Percentiles rank a stretch among this genome's conserved stretches.
phyloP scores from a whole-genome alignment of 2,113 vertebrate genomes.

The Hippocampus barbouri region DNA sequence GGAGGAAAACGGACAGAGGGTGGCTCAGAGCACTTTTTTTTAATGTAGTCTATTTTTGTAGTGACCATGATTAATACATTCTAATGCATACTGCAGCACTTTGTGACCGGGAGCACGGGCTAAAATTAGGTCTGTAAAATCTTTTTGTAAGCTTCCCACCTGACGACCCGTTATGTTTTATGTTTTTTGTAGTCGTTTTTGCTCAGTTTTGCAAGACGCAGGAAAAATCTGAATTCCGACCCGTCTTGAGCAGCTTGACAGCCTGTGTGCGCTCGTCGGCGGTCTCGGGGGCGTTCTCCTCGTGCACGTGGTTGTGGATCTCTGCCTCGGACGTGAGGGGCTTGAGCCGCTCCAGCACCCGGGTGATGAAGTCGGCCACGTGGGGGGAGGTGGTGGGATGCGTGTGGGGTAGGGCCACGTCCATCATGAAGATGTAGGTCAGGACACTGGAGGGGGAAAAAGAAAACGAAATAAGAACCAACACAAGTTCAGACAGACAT shows the following conservation, averaged over 20 bases:
- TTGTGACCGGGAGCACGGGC: conserved; percentile 16
- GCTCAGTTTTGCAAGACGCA: not conserved
- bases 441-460: conserved; percentile 79
- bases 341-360: conserved; percentile 84
- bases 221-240: conserved; percentile 68
- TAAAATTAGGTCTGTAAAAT: conserved; percentile 14
- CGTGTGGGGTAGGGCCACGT: conserved; percentile 90
- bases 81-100: conserved; percentile 21
- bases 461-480: not conserved
- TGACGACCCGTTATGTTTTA: conserved; percentile 19
- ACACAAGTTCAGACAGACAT: not conserved
- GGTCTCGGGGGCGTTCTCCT: conserved; percentile 89
- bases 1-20: not conserved
- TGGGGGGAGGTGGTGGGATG: conserved; percentile 85
- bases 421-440: conserved; percentile 99
- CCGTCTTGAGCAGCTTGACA: conserved; percentile 97
- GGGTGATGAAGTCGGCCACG: conserved; percentile 84
- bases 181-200: not conserved
- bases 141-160: conserved; percentile 23
- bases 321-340: conserved; percentile 90
- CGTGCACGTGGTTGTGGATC: conserved; percentile 93
- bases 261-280: conserved; percentile 93
- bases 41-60: conserved; percentile 7
- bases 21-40: not conserved
- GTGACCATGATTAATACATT: conserved; percentile 21